These are phyloP conservation scores for Indri indri DNA, from an alignment of 2,113 vertebrate genomes.

Conservation along the genomic window DNA sequence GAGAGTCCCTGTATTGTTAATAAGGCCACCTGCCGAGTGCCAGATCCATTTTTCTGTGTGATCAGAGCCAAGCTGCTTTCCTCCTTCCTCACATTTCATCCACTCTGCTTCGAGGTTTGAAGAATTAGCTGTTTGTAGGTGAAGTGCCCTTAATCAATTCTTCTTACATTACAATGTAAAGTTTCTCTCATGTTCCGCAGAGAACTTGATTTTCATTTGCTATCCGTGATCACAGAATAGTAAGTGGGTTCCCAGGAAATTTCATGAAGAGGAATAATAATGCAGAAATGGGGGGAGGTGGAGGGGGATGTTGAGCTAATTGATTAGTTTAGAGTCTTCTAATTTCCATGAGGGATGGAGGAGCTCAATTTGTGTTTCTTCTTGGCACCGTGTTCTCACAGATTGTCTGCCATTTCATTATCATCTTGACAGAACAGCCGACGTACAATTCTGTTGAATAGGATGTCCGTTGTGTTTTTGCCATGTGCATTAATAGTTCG, in stretches of 20 bases:
- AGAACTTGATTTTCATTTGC: slow-evolving; percentile 69
- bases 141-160: slow-evolving; percentile 76
- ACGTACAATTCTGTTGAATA: slow-evolving; percentile 57
- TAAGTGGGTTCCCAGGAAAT: slow-evolving; percentile 65
- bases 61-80: neutral
- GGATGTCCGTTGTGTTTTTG: slow-evolving; percentile 54
- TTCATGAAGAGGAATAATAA: slow-evolving; percentile 31
- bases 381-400: slow-evolving; percentile 30
- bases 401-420: slow-evolving; percentile 73
- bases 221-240: slow-evolving; percentile 5
- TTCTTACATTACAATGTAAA: slow-evolving; percentile 43
- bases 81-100: neutral
- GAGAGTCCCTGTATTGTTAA: neutral
- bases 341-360: slow-evolving; percentile 56
- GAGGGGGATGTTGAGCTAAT: slow-evolving; percentile 31
- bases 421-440: slow-evolving; percentile 55
- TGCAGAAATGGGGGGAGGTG: neutral
- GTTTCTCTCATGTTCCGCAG: slow-evolving; percentile 50
- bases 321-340: slow-evolving; percentile 67
- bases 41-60: slow-evolving; percentile 29
- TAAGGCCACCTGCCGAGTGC: neutral
- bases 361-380: slow-evolving; percentile 42
- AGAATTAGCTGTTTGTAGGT: slow-evolving; percentile 60
- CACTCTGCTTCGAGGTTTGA: neutral
- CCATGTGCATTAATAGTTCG: slow-evolving; percentile 58